Evolutionary conservation across 1,140 invertebrate genomes (phyloP), one percentile per base, ranked within the genome.

Genomic region (Diorhabda sublineata): DNA sequence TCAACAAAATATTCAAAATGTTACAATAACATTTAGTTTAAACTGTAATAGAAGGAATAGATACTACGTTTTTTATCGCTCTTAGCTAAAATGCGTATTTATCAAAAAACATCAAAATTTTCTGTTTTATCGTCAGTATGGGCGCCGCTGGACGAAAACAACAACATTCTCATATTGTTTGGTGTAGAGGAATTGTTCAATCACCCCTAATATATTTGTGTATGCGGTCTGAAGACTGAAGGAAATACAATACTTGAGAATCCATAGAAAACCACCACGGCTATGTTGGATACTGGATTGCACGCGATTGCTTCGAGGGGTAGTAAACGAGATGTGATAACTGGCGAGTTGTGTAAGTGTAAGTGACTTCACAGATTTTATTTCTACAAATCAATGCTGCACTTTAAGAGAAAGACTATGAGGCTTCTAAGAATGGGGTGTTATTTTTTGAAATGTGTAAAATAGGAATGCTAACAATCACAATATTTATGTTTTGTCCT

Each of bases 181-280:
- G 2, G n/a, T 3, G 47, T 52, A 6, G 3, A 52, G 6, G 47
- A 62, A 62, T 62, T 62, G 61, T 62, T 62, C 43, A 62, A 62
- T 62, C 61, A 44, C 61, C 61, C 61, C 61, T 62, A 44, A 62
- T 2, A 44, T 43, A 62, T 62, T 42, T 45, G 5, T n/a, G n/a
- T 44, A 8, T 62, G 61, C 44, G 61, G 61, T 45, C n/a, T 62
- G 43, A 62, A 62, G 47, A n/a, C 47, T 2, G 47, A 52, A 44
- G 42, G 59, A 62, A 62, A 62, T 7, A 44, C 11, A 62, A 62
- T 62, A 44, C 61, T 44, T 42, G 2, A 59, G 61, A 62, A 62
- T 62, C 61, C 61, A 62, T 62, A 62, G 61, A 45, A 62, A 62
- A 62, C 61, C 43, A 44, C 61, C 61, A 11, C 42, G 42, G 6